phyloP scores from a whole-genome alignment of 2,888 invertebrate species.

The Drosophila yooni region DNA sequence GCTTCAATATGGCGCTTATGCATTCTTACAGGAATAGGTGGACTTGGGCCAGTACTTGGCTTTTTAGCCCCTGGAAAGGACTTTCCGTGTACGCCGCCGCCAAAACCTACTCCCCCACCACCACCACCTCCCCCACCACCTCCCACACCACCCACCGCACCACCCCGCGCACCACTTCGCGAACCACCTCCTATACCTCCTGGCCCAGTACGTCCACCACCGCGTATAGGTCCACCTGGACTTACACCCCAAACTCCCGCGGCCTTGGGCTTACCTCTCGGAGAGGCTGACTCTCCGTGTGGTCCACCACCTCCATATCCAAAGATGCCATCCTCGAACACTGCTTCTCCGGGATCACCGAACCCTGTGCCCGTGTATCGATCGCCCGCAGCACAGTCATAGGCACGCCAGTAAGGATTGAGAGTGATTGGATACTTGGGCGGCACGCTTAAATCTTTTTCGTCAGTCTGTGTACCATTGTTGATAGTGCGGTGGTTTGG shows the following conservation, averaged over 20 bases:
- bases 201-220: constrained; percentile 12
- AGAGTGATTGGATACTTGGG: constrained; percentile 63
- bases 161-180: not conserved
- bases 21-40: constrained; percentile 39
- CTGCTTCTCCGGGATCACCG: constrained; percentile 57
- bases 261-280: constrained; percentile 28
- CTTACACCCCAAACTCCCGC: constrained; percentile 15
- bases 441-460: constrained; percentile 85
- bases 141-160: not conserved
- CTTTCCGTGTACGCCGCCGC: constrained; percentile 14
- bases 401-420: constrained; percentile 70
- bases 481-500: constrained; percentile 86
- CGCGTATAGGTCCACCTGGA: constrained; percentile 28
- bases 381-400: constrained; percentile 76
- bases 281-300: constrained; percentile 41
- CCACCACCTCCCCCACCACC: not conserved
- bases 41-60: not conserved
- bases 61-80: constrained; percentile 27
- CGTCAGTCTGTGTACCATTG: constrained; percentile 87
- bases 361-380: constrained; percentile 62
- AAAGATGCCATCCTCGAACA: constrained; percentile 65
- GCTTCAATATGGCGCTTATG: constrained; percentile 30
- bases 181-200: constrained; percentile 4
- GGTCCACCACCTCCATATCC: constrained; percentile 59
- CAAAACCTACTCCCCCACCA: not conserved